Base-by-base conservation (phyloP, 2,888 invertebrate genomes). In the Antheraea yamamai region DNA sequence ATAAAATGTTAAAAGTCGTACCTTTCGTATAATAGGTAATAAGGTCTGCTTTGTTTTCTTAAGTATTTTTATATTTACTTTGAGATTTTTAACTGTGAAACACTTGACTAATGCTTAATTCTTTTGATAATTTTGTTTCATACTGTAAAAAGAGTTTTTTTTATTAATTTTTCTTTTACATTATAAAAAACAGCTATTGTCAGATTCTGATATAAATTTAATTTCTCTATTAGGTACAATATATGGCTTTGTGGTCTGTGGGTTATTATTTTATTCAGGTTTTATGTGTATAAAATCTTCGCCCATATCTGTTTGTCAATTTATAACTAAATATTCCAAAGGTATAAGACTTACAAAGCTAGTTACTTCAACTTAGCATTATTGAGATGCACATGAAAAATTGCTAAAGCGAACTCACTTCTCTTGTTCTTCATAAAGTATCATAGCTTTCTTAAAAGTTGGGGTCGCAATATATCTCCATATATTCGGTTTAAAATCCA, bases 401-500 rank as follows among this genome's bases (percentile, higher is more conserved):
- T 12, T 14, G 1, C 30, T 26, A 30, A 30, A 55, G 0, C 10
- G n/a, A 39, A 81, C 87, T 84, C 81, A 92, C 92, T 78, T 81
- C 73, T 89, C 87, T 76, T 92, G 91, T 35, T 88, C 85, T 47
- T 88, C 87, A 76, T 90, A 93, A 3, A 87, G 71, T 66, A 86
- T 84, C 91, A 92, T 92, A 0, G 88, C 89, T 77, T 79, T 87
- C 73, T 86, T 91, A 75, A 84, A 92, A 6, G 77, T 79, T 35
- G 87, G 86, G 0, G 92, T 93, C 0, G 89, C 55, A 64, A 85
- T 75, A 58, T 85, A 88, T 81, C 82, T 87, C 90, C 91, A 92
- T 0, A 91, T 14, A 75, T 80, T 89, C 2, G 91, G 90, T 55
- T 87, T 88, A 55, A 90, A 90, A 75, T 93, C 93, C 7, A 93